Evolutionary conservation across 2,113 vertebrate species (phyloP), one percentile per base, ranked within the genome.

Genomic region (Chaetodon trifascialis): DNA sequence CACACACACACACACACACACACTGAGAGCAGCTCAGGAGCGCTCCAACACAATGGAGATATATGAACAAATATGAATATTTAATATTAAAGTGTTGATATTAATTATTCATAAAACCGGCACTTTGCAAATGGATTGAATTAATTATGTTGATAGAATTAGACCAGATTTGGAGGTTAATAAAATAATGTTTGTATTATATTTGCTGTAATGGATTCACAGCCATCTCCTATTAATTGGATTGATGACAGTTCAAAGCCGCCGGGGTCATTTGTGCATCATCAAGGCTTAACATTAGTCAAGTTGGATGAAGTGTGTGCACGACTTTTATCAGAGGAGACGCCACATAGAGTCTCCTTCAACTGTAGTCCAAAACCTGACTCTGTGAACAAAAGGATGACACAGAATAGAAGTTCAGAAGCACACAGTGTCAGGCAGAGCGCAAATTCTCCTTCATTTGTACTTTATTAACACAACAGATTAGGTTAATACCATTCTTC

Each of bases 121-220:
- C 90, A 84, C 91, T 92, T 94, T 92, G 87, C 88, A 93, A 91
- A 87, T 88, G 82, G 89, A 90, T 89, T 91, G 63, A 86, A 94
- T 94, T 92, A 93, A 94, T 94, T 89, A 95, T 93, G 92, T 93
- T 93, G 93, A 95, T 93, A 90, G 92, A 92, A 93, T 92, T 84
- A 90, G 88, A 88, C 82, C 77, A 54, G 63, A 91, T 93, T 89
- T 82, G 83, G 82, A 91, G 89, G 88, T 93, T 94, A 93, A 93
- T 93, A 91, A 94, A 87, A 94, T 93, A 93, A 95, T 93, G 89
- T 94, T 94, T 95, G 92, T 87, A 86, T 87, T 91, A 91, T 89
- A 91, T 90, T 90, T 88, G 83, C 84, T 68, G 64, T 94, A 94
- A 94, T 95, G 88, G 90, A 93, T 94, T 92, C 86, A 60, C 44